These are phyloP conservation scores for Sclerodermus sp. DNA, from an alignment of 2,888 invertebrate species.

Conservation along the genomic window DNA sequence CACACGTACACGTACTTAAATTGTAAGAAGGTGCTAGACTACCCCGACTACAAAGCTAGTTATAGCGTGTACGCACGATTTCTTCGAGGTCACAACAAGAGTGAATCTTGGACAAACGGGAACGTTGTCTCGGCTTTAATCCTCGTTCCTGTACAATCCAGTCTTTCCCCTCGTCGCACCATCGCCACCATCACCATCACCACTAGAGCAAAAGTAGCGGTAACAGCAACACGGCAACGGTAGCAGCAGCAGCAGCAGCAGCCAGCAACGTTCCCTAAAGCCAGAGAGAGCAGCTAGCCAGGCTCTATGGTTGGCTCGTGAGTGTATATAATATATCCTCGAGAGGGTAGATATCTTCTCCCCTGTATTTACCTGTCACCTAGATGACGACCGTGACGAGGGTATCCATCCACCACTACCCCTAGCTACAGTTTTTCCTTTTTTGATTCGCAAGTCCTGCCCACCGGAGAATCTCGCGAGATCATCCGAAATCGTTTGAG, in stretches of 20 bases:
- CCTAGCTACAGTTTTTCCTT: no score
- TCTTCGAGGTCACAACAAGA: slow-evolving; percentile 31
- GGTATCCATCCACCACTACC: slow-evolving; percentile 36
- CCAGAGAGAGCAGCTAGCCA: no score
- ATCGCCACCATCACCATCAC: slow-evolving; percentile 3
- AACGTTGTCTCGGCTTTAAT: slow-evolving; percentile 39
- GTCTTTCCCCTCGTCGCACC: not conserved
- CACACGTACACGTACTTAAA: no score
- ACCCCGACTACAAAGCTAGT: no score
- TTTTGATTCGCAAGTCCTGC: no score
- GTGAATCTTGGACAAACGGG: slow-evolving; percentile 25
- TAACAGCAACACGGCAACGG: no score
- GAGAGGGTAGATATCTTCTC: slow-evolving; percentile 25
- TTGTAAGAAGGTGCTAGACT: no score
- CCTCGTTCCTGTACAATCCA: slow-evolving; percentile 26
- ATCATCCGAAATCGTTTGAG: slow-evolving; percentile 19
- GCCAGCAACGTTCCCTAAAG: no score
- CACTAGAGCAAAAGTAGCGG: no score
- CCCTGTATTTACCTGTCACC: slow-evolving; percentile 51
- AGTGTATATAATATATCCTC: slow-evolving; percentile 24
- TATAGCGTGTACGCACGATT: slow-evolving; percentile 26
- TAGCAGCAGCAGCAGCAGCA: no score
- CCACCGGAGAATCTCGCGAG: no score
- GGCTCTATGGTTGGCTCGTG: slow-evolving; percentile 20
- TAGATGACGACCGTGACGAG: slow-evolving; percentile 54